phyloP scores from a whole-genome alignment of 2,888 invertebrate genomes.

The Diarsia dahlii region DNA sequence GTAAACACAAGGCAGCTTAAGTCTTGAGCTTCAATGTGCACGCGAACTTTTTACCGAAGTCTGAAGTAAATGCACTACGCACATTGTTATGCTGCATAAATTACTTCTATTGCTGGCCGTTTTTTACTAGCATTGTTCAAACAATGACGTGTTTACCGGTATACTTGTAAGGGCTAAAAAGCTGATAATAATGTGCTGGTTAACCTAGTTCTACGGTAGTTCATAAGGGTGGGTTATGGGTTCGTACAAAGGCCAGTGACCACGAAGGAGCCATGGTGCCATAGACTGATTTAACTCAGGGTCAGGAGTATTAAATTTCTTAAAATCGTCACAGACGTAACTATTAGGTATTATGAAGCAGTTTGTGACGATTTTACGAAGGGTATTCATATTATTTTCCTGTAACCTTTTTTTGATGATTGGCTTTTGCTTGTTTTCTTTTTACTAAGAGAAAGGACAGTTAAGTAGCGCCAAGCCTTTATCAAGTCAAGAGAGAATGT shows the following conservation, averaged over 20 bases:
- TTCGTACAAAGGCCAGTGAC: neutral
- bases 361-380: neutral
- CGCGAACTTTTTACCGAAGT: conserved; percentile 43
- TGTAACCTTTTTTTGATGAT: no score
- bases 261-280: neutral
- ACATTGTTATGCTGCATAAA: conserved; percentile 42
- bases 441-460: no score
- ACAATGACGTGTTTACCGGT: conserved; percentile 5
- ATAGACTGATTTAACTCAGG: neutral
- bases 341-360: no score
- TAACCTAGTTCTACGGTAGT: conserved; percentile 18
- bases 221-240: neutral
- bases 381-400: no score
- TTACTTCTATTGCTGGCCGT: neutral
- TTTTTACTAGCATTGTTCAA: conserved; percentile 28
- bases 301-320: neutral
- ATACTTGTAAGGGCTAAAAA: neutral
- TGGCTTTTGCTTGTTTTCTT: no score
- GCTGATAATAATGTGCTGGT: neutral
- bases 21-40: conserved; percentile 33
- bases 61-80: conserved; percentile 32
- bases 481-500: neutral
- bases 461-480: no score
- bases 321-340: neutral
- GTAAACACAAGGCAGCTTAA: conserved; percentile 21